Percentiles rank a stretch among this genome's conserved stretches.
phyloP scores from a whole-genome alignment of 1,140 invertebrate genomes.

The Polypedilum vanderplanki region DNA sequence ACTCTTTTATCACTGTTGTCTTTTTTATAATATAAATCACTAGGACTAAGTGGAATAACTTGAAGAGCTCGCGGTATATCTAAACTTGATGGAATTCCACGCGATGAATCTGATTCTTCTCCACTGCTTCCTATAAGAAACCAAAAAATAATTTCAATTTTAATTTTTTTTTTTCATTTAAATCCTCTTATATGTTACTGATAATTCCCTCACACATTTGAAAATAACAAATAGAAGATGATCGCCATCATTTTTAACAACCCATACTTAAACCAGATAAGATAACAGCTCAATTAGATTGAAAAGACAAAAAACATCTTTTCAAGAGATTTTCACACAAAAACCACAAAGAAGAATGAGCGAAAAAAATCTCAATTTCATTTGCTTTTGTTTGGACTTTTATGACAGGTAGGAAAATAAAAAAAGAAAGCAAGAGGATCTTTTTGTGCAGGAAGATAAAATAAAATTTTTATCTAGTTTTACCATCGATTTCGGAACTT shows the following conservation, averaged over 20 bases:
- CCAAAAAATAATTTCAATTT: slow-evolving; percentile 31
- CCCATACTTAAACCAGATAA: neutral
- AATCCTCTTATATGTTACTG: too few relatives aligned
- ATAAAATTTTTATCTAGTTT: slow-evolving; percentile 22
- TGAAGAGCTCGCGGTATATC: slow-evolving; percentile 31
- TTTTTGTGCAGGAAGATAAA: slow-evolving; percentile 15
- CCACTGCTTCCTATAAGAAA: slow-evolving; percentile 44
- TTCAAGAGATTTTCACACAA: slow-evolving; percentile 21
- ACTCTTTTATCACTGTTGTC: neutral
- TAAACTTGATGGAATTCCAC: slow-evolving; percentile 31
- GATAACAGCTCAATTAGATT: slow-evolving; percentile 3
- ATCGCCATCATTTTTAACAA: too few relatives aligned
- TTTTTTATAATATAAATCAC: slow-evolving; percentile 29
- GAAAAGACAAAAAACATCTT: slow-evolving; percentile 11
- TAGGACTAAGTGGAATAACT: slow-evolving; percentile 31
- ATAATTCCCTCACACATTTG: too few relatives aligned
- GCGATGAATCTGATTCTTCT: slow-evolving; percentile 46
- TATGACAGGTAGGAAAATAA: neutral
- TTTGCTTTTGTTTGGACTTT: neutral
- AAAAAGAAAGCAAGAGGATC: neutral
- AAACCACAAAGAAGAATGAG: neutral
- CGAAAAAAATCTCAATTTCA: slow-evolving; percentile 25
- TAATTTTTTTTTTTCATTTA: too few relatives aligned
- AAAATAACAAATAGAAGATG: too few relatives aligned
- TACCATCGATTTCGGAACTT: neutral